Conservation (phyloP, 1,140 invertebrate species). For the Zaprionus camerounensis region DNA sequence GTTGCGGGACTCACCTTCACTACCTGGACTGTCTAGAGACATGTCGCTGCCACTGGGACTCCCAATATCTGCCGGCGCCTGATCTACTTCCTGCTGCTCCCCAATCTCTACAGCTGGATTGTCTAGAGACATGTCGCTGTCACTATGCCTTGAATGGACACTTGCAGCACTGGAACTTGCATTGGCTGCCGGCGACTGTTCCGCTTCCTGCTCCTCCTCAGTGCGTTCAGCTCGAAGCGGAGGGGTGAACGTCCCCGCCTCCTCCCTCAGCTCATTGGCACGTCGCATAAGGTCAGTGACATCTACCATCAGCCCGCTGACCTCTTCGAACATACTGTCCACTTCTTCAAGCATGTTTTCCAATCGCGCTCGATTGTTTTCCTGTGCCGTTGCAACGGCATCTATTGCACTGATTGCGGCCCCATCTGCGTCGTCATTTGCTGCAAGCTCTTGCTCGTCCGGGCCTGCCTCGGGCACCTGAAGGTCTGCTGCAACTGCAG, state of each 20-base stretch:
- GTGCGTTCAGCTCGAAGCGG: not conserved
- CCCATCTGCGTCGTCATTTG: constrained; percentile 4
- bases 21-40: constrained; percentile 68
- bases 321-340: constrained; percentile 45
- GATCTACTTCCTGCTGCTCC: too few species aligned
- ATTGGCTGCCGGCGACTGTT: not conserved
- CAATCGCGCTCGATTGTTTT: constrained; percentile 26
- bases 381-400: constrained; percentile 18
- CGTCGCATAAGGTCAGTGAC: constrained; percentile 33
- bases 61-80: too few species aligned
- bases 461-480: constrained; percentile 6
- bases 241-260: not conserved
- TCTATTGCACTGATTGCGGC: constrained; percentile 40
- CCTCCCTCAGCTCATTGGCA: constrained; percentile 26
- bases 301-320: constrained; percentile 35
- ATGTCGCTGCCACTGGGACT: constrained; percentile 52
- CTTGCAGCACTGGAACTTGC: constrained; percentile 17
- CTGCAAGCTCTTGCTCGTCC: constrained; percentile 1
- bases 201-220: constrained; percentile 1
- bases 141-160: constrained; percentile 31
- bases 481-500: constrained; percentile 30
- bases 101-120: constrained; percentile 36
- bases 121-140: constrained; percentile 65
- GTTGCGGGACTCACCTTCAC: constrained; percentile 57
- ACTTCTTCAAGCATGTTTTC: constrained; percentile 44